Evolutionary conservation across 2,888 invertebrate species (phyloP).

Genomic region (Eutolmus rufibarbis): DNA sequence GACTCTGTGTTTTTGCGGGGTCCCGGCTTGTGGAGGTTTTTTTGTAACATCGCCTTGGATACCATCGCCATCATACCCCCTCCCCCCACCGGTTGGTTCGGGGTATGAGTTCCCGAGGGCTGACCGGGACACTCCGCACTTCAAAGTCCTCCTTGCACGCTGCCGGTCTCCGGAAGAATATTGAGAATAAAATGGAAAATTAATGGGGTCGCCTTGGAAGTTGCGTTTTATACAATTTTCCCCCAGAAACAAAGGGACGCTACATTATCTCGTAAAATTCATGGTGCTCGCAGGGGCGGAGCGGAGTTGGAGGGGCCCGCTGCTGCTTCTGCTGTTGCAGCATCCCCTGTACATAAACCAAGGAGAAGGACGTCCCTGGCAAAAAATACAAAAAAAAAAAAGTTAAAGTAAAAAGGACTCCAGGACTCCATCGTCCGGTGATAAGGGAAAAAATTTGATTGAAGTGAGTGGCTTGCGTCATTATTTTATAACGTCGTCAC

Average conservation of each 20-base stretch:
- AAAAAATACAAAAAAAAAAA: not conserved
- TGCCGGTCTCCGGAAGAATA: not conserved
- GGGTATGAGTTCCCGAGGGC: not conserved
- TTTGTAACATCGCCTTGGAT: not conserved
- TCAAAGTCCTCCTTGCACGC: not conserved
- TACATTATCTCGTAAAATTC: slow-evolving; percentile 10
- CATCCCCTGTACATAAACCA: not conserved
- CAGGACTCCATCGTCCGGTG: not conserved
- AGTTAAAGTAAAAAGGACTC: not conserved
- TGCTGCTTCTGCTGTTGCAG: not conserved
- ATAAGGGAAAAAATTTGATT: slow-evolving; percentile 33
- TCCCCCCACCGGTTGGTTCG: not conserved
- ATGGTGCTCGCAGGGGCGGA: not conserved
- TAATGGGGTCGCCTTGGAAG: slow-evolving; percentile 33
- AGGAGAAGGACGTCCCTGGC: not conserved
- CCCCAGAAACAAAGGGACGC: slow-evolving; percentile 11
- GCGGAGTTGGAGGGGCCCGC: not conserved
- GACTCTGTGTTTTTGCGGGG: slow-evolving; percentile 1
- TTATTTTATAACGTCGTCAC: slow-evolving; percentile 41
- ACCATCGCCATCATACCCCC: not conserved
- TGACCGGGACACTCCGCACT: not conserved
- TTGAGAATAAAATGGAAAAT: slow-evolving; percentile 36
- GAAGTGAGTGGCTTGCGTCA: slow-evolving; percentile 38
- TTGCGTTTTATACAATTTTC: slow-evolving; percentile 32
- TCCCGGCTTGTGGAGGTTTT: not conserved